Evolutionary conservation across 1,140 invertebrate species (phyloP).

Genomic region (Laupala kohalensis): DNA sequence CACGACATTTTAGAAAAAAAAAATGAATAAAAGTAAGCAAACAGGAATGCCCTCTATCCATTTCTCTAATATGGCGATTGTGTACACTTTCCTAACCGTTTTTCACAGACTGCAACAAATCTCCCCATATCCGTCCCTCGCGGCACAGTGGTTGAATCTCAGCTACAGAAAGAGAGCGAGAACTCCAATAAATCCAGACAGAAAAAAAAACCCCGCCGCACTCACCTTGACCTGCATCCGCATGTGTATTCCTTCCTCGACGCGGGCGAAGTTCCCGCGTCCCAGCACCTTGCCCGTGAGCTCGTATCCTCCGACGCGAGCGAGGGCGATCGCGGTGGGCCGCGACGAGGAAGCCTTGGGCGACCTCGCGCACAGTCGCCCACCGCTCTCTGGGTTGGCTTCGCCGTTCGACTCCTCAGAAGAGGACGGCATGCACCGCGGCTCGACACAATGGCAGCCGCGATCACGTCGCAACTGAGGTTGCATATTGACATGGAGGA

Average conservation of each 20-base stretch:
- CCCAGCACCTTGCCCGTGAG: slow-evolving; percentile 41
- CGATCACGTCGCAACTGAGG: too few relatives aligned
- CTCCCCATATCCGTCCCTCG: too few relatives aligned
- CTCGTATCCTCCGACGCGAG: slow-evolving; percentile 37
- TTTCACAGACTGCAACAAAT: too few relatives aligned
- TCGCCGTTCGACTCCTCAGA: slow-evolving; percentile 3
- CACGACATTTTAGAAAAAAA: too few relatives aligned
- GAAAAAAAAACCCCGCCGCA: background rate
- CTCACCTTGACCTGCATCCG: slow-evolving; percentile 37
- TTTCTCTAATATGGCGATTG: too few relatives aligned
- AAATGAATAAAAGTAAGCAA: too few relatives aligned
- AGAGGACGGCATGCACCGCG: slow-evolving; percentile 1
- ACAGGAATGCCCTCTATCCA: too few relatives aligned
- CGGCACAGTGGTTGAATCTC: too few relatives aligned
- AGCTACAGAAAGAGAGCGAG: too few relatives aligned
- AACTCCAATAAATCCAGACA: too few relatives aligned
- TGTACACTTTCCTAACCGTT: too few relatives aligned
- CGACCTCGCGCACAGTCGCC: slow-evolving; percentile 16
- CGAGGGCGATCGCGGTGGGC: background rate
- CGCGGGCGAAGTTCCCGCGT: slow-evolving; percentile 43
- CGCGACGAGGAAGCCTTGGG: background rate
- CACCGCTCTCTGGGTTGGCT: background rate
- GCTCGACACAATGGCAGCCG: background rate
- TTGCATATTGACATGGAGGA: background rate
- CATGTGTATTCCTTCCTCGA: slow-evolving; percentile 40